Evolutionary conservation across 1,140 invertebrate genomes (phyloP).

Genomic region (Zaprionus kolodkinae): DNA sequence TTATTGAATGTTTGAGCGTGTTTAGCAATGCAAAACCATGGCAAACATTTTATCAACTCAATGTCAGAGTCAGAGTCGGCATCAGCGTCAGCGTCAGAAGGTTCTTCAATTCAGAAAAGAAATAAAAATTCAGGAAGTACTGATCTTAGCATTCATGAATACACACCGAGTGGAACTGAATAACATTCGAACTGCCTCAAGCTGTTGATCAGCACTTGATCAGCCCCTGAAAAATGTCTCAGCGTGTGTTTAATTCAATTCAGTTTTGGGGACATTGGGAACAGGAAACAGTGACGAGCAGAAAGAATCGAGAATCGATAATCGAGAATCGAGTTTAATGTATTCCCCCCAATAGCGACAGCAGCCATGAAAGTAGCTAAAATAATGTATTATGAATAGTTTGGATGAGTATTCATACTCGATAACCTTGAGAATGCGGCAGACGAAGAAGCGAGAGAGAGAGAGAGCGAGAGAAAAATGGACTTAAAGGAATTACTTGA

Average conservation of each 20-base stretch:
- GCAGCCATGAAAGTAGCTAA: slow-evolving; percentile 27
- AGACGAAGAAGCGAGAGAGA: too few species aligned
- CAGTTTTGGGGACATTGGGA: slow-evolving; percentile 27
- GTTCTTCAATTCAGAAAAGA: slow-evolving; percentile 5
- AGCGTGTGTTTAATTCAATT: slow-evolving; percentile 51
- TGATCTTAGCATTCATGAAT: slow-evolving; percentile 39
- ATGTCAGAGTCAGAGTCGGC: slow-evolving; percentile 38
- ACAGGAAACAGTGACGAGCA: slow-evolving; percentile 52
- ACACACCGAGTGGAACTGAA: slow-evolving; percentile 42
- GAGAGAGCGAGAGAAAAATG: too few species aligned
- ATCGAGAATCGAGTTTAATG: slow-evolving; percentile 45
- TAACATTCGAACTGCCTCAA: slow-evolving; percentile 24
- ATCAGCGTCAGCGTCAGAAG: neutral
- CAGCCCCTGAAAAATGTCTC: slow-evolving; percentile 1
- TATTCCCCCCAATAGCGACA: slow-evolving; percentile 28
- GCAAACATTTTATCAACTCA: slow-evolving; percentile 57
- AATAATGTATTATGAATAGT: slow-evolving; percentile 37
- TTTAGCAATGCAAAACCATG: slow-evolving; percentile 58
- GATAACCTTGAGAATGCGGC: too few species aligned
- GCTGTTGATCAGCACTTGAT: slow-evolving; percentile 45
- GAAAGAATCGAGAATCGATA: too few species aligned
- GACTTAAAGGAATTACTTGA: too few species aligned
- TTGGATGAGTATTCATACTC: slow-evolving; percentile 13
- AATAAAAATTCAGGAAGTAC: slow-evolving; percentile 52
- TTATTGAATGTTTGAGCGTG: slow-evolving; percentile 45